Percentiles rank a stretch among this genome's conserved stretches.
Evolutionary conservation across 2,113 vertebrate species (phyloP).

Genomic region (Gulo gulo): DNA sequence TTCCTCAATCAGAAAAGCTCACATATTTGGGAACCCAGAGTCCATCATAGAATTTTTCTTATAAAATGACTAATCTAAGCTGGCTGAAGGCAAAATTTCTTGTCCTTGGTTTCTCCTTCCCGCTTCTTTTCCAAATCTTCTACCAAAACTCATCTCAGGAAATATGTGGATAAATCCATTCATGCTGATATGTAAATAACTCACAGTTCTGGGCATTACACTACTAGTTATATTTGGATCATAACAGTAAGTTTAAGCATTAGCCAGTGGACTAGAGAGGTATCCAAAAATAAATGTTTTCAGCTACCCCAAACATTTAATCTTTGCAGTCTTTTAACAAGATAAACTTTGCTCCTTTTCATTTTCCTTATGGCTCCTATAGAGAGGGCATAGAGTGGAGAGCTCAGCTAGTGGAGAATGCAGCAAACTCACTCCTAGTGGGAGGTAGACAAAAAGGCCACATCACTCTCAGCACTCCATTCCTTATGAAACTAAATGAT

Average conservation of each 20-base stretch:
- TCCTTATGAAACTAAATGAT: slow-evolving; percentile 64
- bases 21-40: neutral
- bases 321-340: neutral
- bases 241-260: neutral
- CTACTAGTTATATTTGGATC: neutral
- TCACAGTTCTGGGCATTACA: neutral
- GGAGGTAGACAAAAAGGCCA: slow-evolving; percentile 8
- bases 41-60: neutral
- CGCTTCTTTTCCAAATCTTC: neutral
- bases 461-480: neutral
- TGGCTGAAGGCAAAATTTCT: neutral
- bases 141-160: neutral
- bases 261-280: neutral
- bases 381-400: neutral
- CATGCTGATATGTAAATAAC: neutral
- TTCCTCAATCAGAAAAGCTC: neutral
- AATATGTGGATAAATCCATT: neutral
- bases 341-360: neutral
- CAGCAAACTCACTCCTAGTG: neutral
- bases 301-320: neutral
- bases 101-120: neutral
- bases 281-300: neutral
- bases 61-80: neutral
- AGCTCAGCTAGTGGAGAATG: neutral
- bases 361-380: neutral